These are phyloP conservation scores for Stratiolaelaps scimitus DNA, from an alignment of 1,140 invertebrate species.

Conservation along the genomic window DNA sequence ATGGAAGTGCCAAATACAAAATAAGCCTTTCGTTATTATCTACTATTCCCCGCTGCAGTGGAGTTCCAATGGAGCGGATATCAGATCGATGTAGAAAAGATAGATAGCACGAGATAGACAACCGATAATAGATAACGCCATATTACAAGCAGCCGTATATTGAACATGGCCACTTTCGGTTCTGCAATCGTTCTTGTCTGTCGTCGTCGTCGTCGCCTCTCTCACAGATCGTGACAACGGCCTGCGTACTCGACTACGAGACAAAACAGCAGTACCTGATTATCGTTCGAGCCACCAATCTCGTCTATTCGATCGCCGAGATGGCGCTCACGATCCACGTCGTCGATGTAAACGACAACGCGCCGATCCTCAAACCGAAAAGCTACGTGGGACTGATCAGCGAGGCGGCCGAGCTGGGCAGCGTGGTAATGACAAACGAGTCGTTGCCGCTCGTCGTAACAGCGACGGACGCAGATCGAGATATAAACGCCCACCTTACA, in stretches of 20 bases:
- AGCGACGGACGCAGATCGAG: constrained; percentile 61
- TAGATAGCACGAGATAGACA: no score
- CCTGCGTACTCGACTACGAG: constrained; percentile 67
- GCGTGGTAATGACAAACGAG: constrained; percentile 51
- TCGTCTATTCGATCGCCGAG: constrained; percentile 49
- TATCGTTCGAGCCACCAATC: constrained; percentile 66
- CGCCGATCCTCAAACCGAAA: constrained; percentile 57
- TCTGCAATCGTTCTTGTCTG: not conserved
- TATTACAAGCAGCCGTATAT: no score
- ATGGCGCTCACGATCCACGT: constrained; percentile 43
- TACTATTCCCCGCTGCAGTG: no score
- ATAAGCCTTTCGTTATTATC: no score
- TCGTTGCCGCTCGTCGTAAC: constrained; percentile 61
- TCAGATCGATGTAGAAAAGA: no score
- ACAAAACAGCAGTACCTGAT: constrained; percentile 61
- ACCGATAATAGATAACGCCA: no score
- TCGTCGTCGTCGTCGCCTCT: not conserved
- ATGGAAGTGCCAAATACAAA: no score
- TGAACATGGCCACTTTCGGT: no score
- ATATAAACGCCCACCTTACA: constrained; percentile 63
- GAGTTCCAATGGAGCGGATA: no score
- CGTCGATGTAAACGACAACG: constrained; percentile 58
- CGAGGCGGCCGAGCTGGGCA: constrained; percentile 56
- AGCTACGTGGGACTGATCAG: constrained; percentile 56
- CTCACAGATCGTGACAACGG: constrained; percentile 46